A percentile compares a stretch with the other conserved stretches of the same genome.
Evolutionary conservation across 2,113 vertebrate genomes (phyloP).

Genomic region (Natator depressus): DNA sequence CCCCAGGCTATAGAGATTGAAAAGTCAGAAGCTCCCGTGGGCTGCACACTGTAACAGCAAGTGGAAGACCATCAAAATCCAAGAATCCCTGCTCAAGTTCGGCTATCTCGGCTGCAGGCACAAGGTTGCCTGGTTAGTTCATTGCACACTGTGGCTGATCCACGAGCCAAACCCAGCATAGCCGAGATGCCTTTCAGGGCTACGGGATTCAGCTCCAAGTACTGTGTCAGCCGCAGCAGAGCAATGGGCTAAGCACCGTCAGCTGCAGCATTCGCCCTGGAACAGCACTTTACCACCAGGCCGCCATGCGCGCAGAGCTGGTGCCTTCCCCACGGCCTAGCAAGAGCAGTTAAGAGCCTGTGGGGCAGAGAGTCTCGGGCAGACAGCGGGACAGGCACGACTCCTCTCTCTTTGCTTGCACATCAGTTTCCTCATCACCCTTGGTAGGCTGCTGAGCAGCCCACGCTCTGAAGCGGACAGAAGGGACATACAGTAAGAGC

Average conservation of each 20-base stretch:
- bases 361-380: background rate
- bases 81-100: background rate
- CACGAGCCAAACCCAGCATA: background rate
- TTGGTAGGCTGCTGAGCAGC: background rate
- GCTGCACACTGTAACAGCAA: background rate
- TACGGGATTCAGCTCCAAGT: no score
- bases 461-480: background rate
- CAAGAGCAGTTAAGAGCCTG: background rate
- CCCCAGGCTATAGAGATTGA: accelerated
- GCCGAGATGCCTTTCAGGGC: no score
- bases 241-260: background rate
- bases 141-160: background rate
- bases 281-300: background rate
- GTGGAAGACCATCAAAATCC: background rate
- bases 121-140: no score
- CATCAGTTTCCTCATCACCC: background rate
- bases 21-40: background rate
- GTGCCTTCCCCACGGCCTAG: background rate
- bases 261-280: background rate
- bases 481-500: slow-evolving; percentile 16
- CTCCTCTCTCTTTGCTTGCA: background rate
- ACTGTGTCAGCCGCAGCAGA: background rate
- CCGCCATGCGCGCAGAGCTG: background rate
- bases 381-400: background rate
- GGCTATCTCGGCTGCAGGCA: background rate